phyloP scores from a whole-genome alignment of 2,113 vertebrate genomes.

The Apus apus region DNA sequence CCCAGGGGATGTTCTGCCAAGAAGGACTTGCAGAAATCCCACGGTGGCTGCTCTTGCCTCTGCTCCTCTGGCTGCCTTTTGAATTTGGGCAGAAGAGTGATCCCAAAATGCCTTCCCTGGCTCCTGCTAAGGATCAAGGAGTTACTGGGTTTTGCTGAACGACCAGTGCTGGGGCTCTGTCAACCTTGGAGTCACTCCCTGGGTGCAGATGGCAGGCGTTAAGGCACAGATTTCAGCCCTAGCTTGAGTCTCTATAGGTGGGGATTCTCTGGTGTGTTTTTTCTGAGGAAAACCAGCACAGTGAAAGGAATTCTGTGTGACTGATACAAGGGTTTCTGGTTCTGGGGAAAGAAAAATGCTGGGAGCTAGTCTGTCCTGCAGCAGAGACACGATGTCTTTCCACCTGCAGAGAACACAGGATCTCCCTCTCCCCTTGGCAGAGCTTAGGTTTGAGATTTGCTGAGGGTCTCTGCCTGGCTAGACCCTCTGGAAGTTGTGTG shows the following conservation, averaged over 20 bases:
- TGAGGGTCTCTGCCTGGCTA: background rate
- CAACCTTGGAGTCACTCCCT: accelerated
- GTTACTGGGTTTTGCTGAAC: background rate
- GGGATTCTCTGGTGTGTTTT: background rate
- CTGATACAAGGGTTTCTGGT: background rate
- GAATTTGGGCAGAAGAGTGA: background rate
- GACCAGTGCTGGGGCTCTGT: too few relatives aligned
- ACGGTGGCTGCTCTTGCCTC: background rate
- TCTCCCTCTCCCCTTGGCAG: background rate
- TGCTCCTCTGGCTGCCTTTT: background rate
- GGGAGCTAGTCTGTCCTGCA: background rate
- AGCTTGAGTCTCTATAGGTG: background rate
- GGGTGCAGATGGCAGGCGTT: background rate
- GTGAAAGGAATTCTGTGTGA: background rate
- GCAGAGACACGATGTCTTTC: background rate
- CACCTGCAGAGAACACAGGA: background rate
- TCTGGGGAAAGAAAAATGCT: background rate
- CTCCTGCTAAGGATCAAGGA: background rate
- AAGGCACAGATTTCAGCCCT: background rate
- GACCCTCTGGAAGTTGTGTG: background rate
- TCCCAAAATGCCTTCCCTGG: background rate
- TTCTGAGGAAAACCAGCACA: background rate
- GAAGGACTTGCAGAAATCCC: background rate
- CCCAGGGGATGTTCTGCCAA: background rate
- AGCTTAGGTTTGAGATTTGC: background rate